These are phyloP conservation scores for Oryzias curvinotus DNA, from an alignment of 2,113 vertebrate genomes.

Conservation along the genomic window DNA sequence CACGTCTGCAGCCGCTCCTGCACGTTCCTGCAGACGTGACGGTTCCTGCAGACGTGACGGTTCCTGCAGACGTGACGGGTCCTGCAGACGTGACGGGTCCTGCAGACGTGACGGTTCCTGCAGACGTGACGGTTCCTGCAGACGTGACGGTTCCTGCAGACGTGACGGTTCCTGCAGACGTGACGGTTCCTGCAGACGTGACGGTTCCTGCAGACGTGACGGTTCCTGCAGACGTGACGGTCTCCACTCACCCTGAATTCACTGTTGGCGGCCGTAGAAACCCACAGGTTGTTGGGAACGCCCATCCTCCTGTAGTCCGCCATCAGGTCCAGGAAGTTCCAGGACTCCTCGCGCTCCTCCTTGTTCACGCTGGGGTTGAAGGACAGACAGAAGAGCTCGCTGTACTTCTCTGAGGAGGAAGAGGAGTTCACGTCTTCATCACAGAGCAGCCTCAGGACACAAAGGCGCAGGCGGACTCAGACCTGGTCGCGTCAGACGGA, in stretches of 20 bases:
- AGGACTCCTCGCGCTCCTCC: constrained; percentile 88
- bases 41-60: neutral
- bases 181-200: no score
- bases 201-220: no score
- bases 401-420: constrained; percentile 84
- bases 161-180: no score
- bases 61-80: no score
- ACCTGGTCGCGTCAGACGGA: constrained; percentile 91
- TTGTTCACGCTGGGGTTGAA: constrained; percentile 92
- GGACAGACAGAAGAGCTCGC: constrained; percentile 94
- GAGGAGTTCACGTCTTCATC: neutral
- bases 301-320: constrained; percentile 92
- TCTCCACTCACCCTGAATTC: constrained; percentile 85
- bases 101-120: no score
- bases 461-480: constrained; percentile 44
- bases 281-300: constrained; percentile 88
- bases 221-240: neutral
- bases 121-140: no score
- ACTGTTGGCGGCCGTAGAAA: constrained; percentile 86
- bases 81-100: no score
- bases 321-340: constrained; percentile 83
- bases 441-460: neutral
- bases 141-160: no score
- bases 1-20: no score
- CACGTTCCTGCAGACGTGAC: no score